phyloP scores from a whole-genome alignment of 2,888 invertebrate genomes.

The Ceramica pisi region DNA sequence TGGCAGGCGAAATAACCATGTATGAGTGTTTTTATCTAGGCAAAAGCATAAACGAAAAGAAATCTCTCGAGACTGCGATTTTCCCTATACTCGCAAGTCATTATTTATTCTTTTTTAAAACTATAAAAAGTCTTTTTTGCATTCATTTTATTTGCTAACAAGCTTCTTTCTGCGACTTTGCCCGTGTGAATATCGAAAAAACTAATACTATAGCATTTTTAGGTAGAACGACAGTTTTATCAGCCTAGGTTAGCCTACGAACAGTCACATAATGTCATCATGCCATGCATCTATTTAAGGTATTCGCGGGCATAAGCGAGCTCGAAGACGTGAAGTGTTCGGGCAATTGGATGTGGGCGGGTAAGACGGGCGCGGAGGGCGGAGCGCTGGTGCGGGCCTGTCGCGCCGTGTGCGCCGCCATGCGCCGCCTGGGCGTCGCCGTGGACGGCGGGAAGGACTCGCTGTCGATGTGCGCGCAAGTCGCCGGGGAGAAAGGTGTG shows the following conservation, averaged over 20 bases:
- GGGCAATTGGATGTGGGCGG: slow-evolving; percentile 99
- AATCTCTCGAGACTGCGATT: too few species aligned
- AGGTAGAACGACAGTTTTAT: too few species aligned
- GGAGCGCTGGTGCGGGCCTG: slow-evolving; percentile 97
- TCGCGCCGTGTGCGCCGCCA: slow-evolving; percentile 95
- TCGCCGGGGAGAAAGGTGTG: slow-evolving; percentile 91
- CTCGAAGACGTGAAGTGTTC: slow-evolving; percentile 98
- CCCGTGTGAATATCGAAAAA: too few species aligned
- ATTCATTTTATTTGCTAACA: too few species aligned
- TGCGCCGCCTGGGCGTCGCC: slow-evolving; percentile 95
- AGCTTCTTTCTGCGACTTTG: too few species aligned
- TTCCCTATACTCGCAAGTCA: too few species aligned
- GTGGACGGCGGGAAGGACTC: slow-evolving; percentile 99
- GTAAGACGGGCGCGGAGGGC: slow-evolving; percentile 98
- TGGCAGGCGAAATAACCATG: not conserved
- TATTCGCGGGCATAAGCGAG: slow-evolving; percentile 92
- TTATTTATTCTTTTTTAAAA: too few species aligned
- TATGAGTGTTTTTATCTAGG: not conserved
- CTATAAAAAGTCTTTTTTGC: too few species aligned
- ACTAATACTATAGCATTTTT: too few species aligned
- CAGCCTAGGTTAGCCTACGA: too few species aligned
- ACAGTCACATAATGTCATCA: too few species aligned
- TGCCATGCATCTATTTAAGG: slow-evolving; percentile 70
- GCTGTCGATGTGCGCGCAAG: slow-evolving; percentile 98
- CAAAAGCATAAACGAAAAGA: too few species aligned